phyloP scores from a whole-genome alignment of 1,140 invertebrate species.

The Cotesia typhae region DNA sequence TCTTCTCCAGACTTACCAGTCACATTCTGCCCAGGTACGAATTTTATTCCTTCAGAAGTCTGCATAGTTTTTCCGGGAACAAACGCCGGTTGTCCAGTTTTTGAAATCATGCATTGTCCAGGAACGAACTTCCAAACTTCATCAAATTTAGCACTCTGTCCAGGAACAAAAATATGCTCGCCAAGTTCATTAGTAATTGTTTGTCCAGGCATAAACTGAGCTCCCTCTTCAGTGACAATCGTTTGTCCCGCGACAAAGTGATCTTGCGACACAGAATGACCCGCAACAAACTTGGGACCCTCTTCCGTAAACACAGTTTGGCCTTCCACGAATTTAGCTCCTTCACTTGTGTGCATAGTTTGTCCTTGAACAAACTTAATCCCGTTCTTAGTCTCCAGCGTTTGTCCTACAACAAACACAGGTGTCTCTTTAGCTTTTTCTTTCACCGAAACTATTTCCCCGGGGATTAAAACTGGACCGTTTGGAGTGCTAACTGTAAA shows the following conservation, averaged over 20 bases:
- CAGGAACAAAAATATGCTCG: slow-evolving; percentile 66
- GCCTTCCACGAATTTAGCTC: slow-evolving; percentile 71
- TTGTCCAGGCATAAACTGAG: slow-evolving; percentile 70
- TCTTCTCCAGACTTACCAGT: slow-evolving; percentile 65
- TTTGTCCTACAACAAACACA: slow-evolving; percentile 67
- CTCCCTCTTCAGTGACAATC: slow-evolving; percentile 69
- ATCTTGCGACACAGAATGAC: slow-evolving; percentile 67
- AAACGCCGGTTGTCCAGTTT: slow-evolving; percentile 64
- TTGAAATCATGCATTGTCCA: slow-evolving; percentile 62
- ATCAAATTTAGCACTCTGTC: slow-evolving; percentile 59
- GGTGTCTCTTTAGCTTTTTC: slow-evolving; percentile 55
- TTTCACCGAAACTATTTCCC: slow-evolving; percentile 68
- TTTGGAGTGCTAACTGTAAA: slow-evolving; percentile 74
- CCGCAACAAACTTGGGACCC: slow-evolving; percentile 74
- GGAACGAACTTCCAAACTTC: slow-evolving; percentile 64
- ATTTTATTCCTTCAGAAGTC: slow-evolving; percentile 68
- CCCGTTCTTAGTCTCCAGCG: slow-evolving; percentile 52
- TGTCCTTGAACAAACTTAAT: slow-evolving; percentile 65
- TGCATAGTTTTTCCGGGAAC: slow-evolving; percentile 71
- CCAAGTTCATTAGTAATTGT: slow-evolving; percentile 66
- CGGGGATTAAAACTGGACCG: slow-evolving; percentile 75
- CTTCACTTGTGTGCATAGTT: slow-evolving; percentile 62
- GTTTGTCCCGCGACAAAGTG: slow-evolving; percentile 75
- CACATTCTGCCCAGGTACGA: slow-evolving; percentile 75
- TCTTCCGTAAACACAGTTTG: slow-evolving; percentile 73